Percentiles rank a stretch among this genome's conserved stretches.
Conservation (phyloP, 1,140 invertebrate species). For the Habropoda laboriosa region DNA sequence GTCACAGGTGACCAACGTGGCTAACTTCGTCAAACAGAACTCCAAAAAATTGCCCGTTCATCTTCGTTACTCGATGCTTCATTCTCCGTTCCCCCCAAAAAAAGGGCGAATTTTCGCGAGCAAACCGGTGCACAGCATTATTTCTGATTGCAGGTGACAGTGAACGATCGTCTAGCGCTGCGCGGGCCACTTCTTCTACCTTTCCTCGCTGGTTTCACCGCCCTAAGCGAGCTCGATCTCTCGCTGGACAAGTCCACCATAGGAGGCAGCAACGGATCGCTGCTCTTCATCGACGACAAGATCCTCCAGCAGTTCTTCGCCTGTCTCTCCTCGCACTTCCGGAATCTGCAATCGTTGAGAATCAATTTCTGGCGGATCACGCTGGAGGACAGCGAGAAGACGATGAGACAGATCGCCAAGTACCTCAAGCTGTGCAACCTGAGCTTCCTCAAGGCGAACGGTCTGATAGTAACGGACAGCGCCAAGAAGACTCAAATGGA, state of each 20-base stretch:
- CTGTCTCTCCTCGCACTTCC: constrained; percentile 75
- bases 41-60: constrained; percentile 1
- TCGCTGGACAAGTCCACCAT: constrained; percentile 79
- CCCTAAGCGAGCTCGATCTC: constrained; percentile 81
- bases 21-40: not conserved
- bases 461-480: constrained; percentile 76
- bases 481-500: constrained; percentile 75
- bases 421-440: constrained; percentile 76
- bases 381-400: constrained; percentile 78
- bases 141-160: constrained; percentile 75
- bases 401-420: constrained; percentile 77
- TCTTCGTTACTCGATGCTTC: constrained; percentile 20
- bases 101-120: constrained; percentile 6
- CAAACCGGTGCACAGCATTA: constrained; percentile 17
- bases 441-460: constrained; percentile 76
- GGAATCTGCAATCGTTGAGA: constrained; percentile 76
- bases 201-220: constrained; percentile 81
- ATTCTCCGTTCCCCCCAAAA: not conserved
- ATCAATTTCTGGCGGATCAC: constrained; percentile 80
- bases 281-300: constrained; percentile 80
- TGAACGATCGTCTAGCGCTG: constrained; percentile 80
- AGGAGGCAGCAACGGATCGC: constrained; percentile 73
- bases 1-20: too few species aligned
- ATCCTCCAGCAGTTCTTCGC: constrained; percentile 78
- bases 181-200: constrained; percentile 81